Conservation (phyloP, 2,888 invertebrate genomes). For the Nezara viridula region DNA sequence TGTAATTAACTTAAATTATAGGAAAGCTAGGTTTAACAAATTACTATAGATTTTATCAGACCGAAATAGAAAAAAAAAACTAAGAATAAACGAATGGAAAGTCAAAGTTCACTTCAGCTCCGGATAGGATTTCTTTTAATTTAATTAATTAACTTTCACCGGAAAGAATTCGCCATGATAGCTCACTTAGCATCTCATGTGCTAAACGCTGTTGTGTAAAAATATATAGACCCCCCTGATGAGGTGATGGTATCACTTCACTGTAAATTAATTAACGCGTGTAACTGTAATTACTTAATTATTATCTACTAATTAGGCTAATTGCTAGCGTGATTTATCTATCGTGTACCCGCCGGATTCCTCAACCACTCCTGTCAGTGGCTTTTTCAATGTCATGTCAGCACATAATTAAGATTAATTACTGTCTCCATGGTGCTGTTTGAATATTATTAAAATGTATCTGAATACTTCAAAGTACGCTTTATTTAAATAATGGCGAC, state of each 20-base stretch:
- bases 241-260: neutral
- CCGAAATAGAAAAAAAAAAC: neutral
- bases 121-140: neutral
- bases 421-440: neutral
- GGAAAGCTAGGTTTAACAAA: neutral
- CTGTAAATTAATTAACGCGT: neutral
- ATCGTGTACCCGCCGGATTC: neutral
- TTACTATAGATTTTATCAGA: neutral
- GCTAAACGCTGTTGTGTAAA: neutral
- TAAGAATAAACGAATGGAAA: neutral
- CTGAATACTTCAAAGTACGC: too few species aligned
- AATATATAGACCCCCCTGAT: neutral
- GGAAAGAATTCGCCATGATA: neutral
- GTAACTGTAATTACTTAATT: neutral
- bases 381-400: neutral
- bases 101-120: neutral
- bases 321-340: neutral
- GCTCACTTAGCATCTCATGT: neutral
- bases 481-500: too few species aligned
- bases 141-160: conserved; percentile 11
- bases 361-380: neutral
- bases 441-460: too few species aligned
- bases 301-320: neutral
- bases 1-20: too few species aligned
- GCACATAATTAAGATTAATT: neutral